Evolutionary conservation across 2,113 vertebrate genomes (phyloP).

Genomic region (Calonectris borealis): DNA sequence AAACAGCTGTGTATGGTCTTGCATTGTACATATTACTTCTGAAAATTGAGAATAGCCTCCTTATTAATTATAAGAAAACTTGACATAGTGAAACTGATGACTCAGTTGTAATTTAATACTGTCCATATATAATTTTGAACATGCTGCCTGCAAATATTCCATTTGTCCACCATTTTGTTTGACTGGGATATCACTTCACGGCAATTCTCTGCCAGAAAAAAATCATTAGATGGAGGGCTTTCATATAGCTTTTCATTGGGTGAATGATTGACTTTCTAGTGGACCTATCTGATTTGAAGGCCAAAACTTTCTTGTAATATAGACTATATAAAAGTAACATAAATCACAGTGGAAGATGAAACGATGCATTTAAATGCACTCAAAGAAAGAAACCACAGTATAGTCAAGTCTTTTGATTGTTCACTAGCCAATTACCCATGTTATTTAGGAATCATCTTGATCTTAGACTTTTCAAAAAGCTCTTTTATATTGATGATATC

Average conservation of each 20-base stretch:
- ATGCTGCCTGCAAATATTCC: not conserved
- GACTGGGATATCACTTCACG: not conserved
- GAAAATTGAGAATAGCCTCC: not conserved
- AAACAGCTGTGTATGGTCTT: not conserved
- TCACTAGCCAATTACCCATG: conserved; percentile 1
- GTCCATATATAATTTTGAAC: not conserved
- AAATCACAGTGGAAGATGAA: conserved; percentile 34
- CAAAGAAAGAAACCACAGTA: not conserved
- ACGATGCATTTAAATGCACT: not conserved
- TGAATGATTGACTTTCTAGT: not conserved
- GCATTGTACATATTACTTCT: not conserved
- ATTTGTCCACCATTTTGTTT: not conserved
- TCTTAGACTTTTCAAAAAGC: not conserved
- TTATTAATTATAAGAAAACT: not conserved
- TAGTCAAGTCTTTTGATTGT: conserved; percentile 18
- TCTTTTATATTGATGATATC: not conserved
- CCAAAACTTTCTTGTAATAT: conserved; percentile 4
- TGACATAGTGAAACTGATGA: not conserved
- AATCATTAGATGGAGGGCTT: not conserved
- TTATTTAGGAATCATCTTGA: conserved; percentile 15
- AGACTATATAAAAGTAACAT: not conserved
- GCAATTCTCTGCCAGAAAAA: not conserved
- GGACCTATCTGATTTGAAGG: not conserved
- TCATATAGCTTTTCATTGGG: not conserved
- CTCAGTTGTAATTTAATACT: not conserved